A percentile compares a stretch with the other conserved stretches of the same genome.
These are phyloP conservation scores for Pluvialis apricaria DNA, from an alignment of 2,113 vertebrate species.

Conservation along the genomic window DNA sequence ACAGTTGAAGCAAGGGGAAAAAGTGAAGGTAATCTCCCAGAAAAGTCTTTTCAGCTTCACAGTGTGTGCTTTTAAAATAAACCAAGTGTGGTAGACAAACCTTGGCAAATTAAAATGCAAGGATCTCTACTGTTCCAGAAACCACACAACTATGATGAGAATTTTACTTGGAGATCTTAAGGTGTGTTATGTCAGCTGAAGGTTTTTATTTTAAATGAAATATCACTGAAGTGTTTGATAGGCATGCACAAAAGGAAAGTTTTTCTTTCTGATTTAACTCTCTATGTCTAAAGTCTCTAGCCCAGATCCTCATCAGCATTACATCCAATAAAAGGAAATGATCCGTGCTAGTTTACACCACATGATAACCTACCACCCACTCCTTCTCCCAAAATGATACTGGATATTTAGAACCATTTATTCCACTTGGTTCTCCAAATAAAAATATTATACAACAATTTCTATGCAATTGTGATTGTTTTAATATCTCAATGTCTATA, in stretches of 20 bases:
- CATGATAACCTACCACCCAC: background rate
- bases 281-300: background rate
- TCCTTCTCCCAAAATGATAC: background rate
- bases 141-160: background rate
- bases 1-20: background rate
- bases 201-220: constrained; percentile 1
- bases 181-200: background rate
- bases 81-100: constrained; percentile 5
- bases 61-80: constrained; percentile 5
- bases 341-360: background rate
- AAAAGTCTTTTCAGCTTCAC: constrained; percentile 51
- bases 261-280: background rate
- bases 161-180: background rate
- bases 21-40: constrained; percentile 31
- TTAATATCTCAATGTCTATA: background rate
- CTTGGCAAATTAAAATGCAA: constrained; percentile 21
- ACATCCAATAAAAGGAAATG: background rate
- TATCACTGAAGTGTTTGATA: background rate
- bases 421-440: background rate
- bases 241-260: background rate
- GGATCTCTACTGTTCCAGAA: constrained; percentile 9
- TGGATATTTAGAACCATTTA: background rate
- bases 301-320: background rate
- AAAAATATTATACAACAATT: background rate
- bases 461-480: background rate